Base-by-base conservation (phyloP, 1,140 invertebrate genomes). In the Araneus ventricosus region DNA sequence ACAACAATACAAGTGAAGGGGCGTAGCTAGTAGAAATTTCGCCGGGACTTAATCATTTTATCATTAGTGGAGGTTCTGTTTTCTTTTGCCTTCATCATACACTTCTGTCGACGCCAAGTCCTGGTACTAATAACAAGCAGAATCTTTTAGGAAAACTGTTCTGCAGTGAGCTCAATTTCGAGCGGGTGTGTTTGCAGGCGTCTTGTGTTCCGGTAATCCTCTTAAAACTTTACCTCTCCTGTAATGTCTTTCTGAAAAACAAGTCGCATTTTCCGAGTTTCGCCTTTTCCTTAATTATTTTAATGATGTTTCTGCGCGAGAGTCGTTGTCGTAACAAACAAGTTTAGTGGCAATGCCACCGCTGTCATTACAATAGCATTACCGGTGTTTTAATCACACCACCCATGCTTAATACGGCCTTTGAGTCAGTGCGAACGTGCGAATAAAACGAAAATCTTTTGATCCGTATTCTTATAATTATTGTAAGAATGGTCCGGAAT, bases 211-310 rank as follows among this genome's bases (percentile, higher is more conserved):
- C 63, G 39, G 30, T 87, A 88, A 93, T 88, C 85, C 91, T 87
- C 85, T 27, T 93, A 88, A 93, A 87, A 93, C 87, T 84, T 92
- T 93, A 93, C 91, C 85, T 93, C 91, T 92, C 80, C 75, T 86
- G 84, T 87, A 93, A 93, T 93, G 91, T 93, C 91, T 93, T 93
- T 93, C 91, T 87, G 91, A 93, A 93, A 93, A 93, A 93, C 91
- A 93, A 87, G 84, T 93, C 91, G 67, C 85, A 87, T 93, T 88
- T 88, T 88, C 91, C 84, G 84, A 87, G 91, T 93, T 93, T 87
- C 91, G 91, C 91, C 91, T 93, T 86, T 93, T 93, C 91, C 91
- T 93, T 93, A 93, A 93, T 93, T 93, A 93, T 93, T 93, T 93
- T 93, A 93, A 93, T 93, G 91, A 93, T 87, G 91, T 87, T 93